These are phyloP conservation scores for Chunga burmeisteri DNA, from an alignment of 2,113 vertebrate genomes.

Conservation along the genomic window DNA sequence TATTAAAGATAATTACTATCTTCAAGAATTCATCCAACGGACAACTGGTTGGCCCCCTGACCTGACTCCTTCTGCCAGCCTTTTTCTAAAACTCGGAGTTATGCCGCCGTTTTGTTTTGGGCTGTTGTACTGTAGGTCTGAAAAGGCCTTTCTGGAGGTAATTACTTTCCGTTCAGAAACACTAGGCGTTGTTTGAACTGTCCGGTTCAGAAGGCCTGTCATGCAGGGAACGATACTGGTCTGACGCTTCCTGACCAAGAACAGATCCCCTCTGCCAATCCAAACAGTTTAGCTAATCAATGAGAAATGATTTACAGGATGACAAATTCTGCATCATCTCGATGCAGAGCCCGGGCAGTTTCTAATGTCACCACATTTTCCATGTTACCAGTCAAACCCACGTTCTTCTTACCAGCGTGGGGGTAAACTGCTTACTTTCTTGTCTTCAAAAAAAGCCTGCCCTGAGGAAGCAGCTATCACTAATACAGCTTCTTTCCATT, in stretches of 20 bases:
- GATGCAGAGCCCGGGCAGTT: background rate
- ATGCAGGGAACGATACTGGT: background rate
- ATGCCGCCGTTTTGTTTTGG: background rate
- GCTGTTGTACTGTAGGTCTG: background rate
- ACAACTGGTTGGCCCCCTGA: background rate
- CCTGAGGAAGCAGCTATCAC: background rate
- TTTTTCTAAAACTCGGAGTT: background rate
- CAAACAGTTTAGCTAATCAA: conserved; percentile 58
- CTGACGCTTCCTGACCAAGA: background rate
- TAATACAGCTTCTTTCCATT: background rate
- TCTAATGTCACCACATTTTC: conserved; percentile 27
- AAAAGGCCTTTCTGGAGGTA: background rate
- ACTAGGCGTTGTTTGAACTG: background rate
- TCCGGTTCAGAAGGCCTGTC: background rate
- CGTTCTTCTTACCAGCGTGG: background rate
- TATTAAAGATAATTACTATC: conserved; percentile 1
- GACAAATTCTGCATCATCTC: conserved; percentile 27
- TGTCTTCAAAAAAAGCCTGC: background rate
- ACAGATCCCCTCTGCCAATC: background rate
- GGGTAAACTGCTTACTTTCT: background rate
- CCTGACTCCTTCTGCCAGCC: background rate
- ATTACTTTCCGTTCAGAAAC: background rate
- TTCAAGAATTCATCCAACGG: background rate
- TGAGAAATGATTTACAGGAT: conserved; percentile 27
- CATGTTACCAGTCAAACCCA: background rate